Base-by-base conservation (phyloP, 1,140 invertebrate genomes). In the Ridgeia piscesae region DNA sequence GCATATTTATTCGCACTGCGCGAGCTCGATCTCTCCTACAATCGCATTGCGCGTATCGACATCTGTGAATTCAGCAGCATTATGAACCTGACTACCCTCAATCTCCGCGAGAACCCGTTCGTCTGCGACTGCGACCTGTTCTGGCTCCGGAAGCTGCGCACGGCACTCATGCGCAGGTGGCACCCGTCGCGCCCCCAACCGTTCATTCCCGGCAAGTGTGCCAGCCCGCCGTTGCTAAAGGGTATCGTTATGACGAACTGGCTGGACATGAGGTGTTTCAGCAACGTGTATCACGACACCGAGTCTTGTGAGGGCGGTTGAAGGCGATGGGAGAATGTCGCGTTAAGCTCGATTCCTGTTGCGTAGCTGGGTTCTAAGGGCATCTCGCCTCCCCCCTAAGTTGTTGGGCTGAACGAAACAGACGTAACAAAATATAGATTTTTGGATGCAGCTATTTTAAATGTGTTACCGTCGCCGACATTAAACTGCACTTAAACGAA, bases 21-120 rank as follows among this genome's bases (percentile, higher is more conserved):
- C 11, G 34, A 92, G 33, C 92, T 93, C 8, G 93, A 93, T 50
- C n/a, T 93, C 42, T 92, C 91, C 8, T 93, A 93, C 35, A 93
- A 93, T 77, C 93, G 89, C n/a, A 90, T 93, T n/a, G 17, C 50
- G 89, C 89, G 88, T 21, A 48, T 93, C 34, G 93, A 93, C 88
- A 58, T 31, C n/a, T 93, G 93, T 89, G 17, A 89, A 27, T 48
- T 92, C 27, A 31, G 35, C n/a, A 35, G 91, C 89, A 50, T 93
- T 35, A n/a, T 58, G 11, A 88, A 92, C 89, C 48, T 93, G 34
- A 92, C 92, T 1, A 89, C 31, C 34, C 33, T 93, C 6, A 93
- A 93, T 42, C 92, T 93, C 50, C 35, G 92, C 17, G 93, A 93
- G 89, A 93, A 93, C 42, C 93, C 91, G 21, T 92, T 93, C 42